Evolutionary conservation across 2,113 vertebrate species (phyloP).

Genomic region (Corynorhinus townsendii): DNA sequence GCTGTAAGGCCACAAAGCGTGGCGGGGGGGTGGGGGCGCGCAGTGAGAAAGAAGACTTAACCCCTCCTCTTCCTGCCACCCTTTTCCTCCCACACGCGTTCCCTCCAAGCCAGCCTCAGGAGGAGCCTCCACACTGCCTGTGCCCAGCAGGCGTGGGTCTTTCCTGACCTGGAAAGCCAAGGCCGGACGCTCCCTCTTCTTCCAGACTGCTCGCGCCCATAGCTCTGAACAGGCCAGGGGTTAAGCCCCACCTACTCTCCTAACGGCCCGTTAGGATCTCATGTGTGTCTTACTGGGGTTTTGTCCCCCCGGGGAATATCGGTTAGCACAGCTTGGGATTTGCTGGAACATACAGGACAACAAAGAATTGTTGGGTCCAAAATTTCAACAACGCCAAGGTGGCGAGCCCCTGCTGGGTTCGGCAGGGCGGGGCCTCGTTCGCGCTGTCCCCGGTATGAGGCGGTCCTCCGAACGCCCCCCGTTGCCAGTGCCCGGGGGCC

Average conservation of each 20-base stretch:
- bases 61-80: neutral
- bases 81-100: neutral
- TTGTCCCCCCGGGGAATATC: neutral
- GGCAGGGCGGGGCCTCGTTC: neutral
- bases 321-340: neutral
- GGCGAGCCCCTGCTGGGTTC: neutral
- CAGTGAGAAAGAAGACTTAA: neutral
- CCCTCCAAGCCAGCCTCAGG: neutral
- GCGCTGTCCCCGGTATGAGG: neutral
- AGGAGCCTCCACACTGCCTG: neutral
- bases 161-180: neutral
- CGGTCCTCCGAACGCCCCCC: neutral
- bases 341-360: neutral
- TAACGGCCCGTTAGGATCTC: neutral
- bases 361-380: neutral
- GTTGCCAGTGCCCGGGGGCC: too few species aligned
- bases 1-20: neutral
- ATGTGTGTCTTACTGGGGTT: too few species aligned
- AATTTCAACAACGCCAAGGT: neutral
- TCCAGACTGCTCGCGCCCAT: neutral
- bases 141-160: neutral
- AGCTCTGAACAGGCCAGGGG: neutral
- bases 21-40: too few species aligned
- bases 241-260: neutral
- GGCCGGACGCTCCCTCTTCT: neutral